Evolutionary conservation across 2,888 invertebrate genomes (phyloP), one percentile per base, ranked within the genome.

Genomic region (Auanema freiburgensis): DNA sequence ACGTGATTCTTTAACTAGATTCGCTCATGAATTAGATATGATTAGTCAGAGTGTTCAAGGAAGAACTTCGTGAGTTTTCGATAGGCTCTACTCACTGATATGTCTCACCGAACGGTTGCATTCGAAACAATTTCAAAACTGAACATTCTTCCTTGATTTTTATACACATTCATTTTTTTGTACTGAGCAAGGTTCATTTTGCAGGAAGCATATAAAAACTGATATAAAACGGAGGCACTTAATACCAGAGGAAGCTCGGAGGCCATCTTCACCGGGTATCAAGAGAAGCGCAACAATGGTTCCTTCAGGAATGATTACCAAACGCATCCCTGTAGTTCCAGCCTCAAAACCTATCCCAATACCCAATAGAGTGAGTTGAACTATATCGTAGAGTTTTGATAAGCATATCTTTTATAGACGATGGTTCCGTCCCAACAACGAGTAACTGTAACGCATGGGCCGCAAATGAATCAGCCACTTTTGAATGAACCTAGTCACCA

Each of bases 1-100:
- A 57, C 61, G 74, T 43, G 71, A 75, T 42, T 74, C 81, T 1
- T 59, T 81, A 23, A 71, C 74, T 1, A 63, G 75, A 44, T 81
- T 81, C 60, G 75, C 80, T n/a, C 71, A 76, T 59, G 81, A 81
- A 49, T 53, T 81, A 58, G 80, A 80, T 58, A 71, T 66, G 52
- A 79, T 81, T 46, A 76, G 74, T 59, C 74, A 72, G 8, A 68
- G 71, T 51, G 77, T 80, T 2, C 68, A 69, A 23, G 62, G 57
- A 40, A 63, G 76, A 51, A 74, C 76, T 1, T 72, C 70, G 80
- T 80, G 42, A 56, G 76, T 65, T 16, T 58, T 41, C 51, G 21
- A 43, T 23, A 14, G 49, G 50, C 25, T 10, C n/a, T 8, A 18
- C 12, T 23, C 24, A 56, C 16, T 42, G 14, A 18, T 33, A 33